Evolutionary conservation across 1,140 invertebrate genomes (phyloP).

Genomic region (Lepidotrigona ventralis): DNA sequence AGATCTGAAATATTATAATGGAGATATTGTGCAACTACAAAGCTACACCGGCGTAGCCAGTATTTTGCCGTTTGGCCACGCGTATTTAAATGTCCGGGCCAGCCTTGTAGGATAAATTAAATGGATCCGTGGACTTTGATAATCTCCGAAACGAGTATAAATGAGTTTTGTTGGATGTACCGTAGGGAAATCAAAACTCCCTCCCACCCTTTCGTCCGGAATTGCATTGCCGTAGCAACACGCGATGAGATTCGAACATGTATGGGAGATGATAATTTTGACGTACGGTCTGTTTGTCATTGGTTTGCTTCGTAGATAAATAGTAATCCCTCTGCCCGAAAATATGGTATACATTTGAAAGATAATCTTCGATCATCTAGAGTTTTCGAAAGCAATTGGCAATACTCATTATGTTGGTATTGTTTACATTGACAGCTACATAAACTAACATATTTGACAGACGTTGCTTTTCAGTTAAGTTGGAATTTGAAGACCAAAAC

Average conservation of each 20-base stretch:
- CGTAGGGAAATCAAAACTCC: conserved; percentile 72
- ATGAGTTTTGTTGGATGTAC: conserved; percentile 70
- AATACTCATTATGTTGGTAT: no score
- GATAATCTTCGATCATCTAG: no score
- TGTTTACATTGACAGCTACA: no score
- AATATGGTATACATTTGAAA: no score
- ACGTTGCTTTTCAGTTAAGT: no score
- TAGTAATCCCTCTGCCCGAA: no score
- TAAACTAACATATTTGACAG: no score
- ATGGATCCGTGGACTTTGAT: conserved; percentile 66
- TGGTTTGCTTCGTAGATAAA: conserved; percentile 6
- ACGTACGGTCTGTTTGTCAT: conserved; percentile 12
- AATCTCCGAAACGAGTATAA: conserved; percentile 68
- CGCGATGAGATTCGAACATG: conserved; percentile 52
- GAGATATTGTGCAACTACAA: conserved; percentile 28
- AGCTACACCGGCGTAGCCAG: conserved; percentile 26
- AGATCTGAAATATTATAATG: conserved; percentile 43
- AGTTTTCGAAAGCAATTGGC: no score
- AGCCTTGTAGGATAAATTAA: conserved; percentile 63
- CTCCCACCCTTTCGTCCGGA: conserved; percentile 36
- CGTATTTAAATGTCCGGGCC: conserved; percentile 65
- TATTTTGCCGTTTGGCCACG: conserved; percentile 48
- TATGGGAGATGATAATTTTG: conserved; percentile 45
- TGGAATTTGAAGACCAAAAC: no score
- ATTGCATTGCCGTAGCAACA: conserved; percentile 61